Evolutionary conservation across 2,888 invertebrate species (phyloP).

Genomic region (Oscheius onirici): DNA sequence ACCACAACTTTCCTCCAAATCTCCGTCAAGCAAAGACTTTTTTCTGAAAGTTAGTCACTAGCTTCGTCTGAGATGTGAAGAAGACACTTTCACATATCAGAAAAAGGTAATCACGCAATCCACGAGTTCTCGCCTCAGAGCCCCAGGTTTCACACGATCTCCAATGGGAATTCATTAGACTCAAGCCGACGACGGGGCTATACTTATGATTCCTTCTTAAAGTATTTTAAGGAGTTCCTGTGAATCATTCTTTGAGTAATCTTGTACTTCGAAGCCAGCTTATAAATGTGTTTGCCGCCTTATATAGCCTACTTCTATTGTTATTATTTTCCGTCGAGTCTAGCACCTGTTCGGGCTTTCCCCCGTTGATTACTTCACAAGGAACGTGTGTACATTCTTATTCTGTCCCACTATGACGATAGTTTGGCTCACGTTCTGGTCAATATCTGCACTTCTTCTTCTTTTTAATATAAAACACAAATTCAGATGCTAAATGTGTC

Average conservation of each 20-base stretch:
- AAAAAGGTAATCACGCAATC: slow-evolving; percentile 31
- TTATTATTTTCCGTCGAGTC: neutral
- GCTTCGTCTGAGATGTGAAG: too few relatives aligned
- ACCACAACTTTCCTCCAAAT: too few relatives aligned
- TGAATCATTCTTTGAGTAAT: too few relatives aligned
- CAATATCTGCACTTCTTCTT: neutral
- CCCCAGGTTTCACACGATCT: slow-evolving; percentile 29
- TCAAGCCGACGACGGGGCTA: slow-evolving; percentile 2
- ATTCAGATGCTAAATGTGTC: slow-evolving; percentile 28
- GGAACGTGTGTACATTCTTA: neutral
- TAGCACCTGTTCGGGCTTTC: neutral
- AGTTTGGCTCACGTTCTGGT: neutral
- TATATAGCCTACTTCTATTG: neutral
- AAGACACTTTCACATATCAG: slow-evolving; percentile 10
- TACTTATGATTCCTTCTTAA: neutral
- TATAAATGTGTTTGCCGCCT: neutral
- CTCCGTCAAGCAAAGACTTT: too few relatives aligned
- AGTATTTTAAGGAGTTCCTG: too few relatives aligned
- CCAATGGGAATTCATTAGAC: slow-evolving; percentile 32
- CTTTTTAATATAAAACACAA: neutral
- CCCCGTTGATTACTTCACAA: neutral
- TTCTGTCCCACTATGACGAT: neutral
- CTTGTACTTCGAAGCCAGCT: neutral
- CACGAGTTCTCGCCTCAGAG: slow-evolving; percentile 12
- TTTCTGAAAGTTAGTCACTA: too few relatives aligned